A percentile compares a stretch with the other conserved stretches of the same genome.
phyloP scores from a whole-genome alignment of 2,113 vertebrate genomes.

The Chamaea fasciata region DNA sequence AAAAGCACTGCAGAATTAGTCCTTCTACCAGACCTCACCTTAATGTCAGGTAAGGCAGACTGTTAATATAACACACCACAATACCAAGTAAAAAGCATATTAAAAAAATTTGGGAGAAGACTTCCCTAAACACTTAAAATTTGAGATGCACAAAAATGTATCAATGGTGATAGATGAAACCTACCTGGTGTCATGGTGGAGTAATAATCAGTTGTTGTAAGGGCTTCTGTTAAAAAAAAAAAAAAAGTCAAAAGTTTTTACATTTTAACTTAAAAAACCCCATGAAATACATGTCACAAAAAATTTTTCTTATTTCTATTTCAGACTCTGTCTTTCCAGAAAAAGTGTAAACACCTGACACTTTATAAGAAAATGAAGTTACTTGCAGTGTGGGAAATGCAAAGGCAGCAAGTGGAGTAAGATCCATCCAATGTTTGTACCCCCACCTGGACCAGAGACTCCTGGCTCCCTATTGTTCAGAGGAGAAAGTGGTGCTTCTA shows the following conservation, averaged over 20 bases:
- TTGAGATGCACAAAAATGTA: background rate
- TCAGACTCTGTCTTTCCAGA: background rate
- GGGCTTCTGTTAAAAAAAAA: background rate
- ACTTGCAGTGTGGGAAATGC: background rate
- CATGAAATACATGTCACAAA: background rate
- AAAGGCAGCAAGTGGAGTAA: background rate
- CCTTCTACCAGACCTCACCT: background rate
- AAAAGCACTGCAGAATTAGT: background rate
- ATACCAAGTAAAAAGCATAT: background rate
- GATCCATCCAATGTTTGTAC: background rate
- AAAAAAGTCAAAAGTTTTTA: background rate
- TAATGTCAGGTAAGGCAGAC: background rate
- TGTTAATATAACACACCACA: background rate
- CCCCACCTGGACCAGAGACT: background rate
- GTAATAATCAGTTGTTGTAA: background rate
- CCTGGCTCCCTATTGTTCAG: background rate
- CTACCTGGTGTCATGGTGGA: conserved; percentile 1
- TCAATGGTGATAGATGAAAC: background rate
- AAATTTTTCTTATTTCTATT: background rate
- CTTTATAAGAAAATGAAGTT: background rate
- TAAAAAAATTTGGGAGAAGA: background rate
- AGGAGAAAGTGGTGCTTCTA: background rate
- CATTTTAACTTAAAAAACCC: background rate
- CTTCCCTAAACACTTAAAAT: background rate
- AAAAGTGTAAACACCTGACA: background rate